Base-by-base conservation (phyloP, 2,797 vertebrate genomes). In the Gallinago solitaria region DNA sequence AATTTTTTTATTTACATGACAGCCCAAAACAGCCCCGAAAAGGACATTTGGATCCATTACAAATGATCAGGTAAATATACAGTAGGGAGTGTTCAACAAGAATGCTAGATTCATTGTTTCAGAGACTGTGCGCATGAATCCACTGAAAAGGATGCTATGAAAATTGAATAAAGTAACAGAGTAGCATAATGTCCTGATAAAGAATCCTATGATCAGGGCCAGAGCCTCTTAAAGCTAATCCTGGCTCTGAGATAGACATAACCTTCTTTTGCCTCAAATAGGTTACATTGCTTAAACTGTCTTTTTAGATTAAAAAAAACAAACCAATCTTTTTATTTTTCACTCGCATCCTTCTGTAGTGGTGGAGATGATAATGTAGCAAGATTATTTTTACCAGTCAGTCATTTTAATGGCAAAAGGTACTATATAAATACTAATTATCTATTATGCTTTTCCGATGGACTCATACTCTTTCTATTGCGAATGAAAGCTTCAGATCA, bases 1-100 rank as follows among this genome's bases (percentile, higher is more conserved):
- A 41, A 70, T 92, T 96, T 97, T 96, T 96, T 79, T 97, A 70
- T 97, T 95, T 93, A 89, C 92, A 89, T 97, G 89, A 33, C 97
- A 97, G 96, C 96, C 96, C 45, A 97, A 97, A 97, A 96, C 96
- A 82, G 41, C 96, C 93, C 95, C 95, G 90, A 97, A 97, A 97
- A 97, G 96, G 89, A 97, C 96, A 47, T 97, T 97, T 97, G 97
- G 97, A 97, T 97, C 97, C 93, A 97, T 97, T 96, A 96, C 97
- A 71, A 97, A 97, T 2, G 97, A 97, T 45, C 97, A 97, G 97
- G 97, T 97, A 97, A 97, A 96, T 97, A 95, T 63, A 9, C 3
- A 6, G 4, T 28, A 92, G 81, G 16, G 23, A 76, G 30, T 37
- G 37, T 50, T 83, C 43, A 70, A 32, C 16, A 39, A 50, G 16